These are phyloP conservation scores for Dufourea novaeangliae DNA, from an alignment of 1,140 invertebrate genomes.

Conservation along the genomic window DNA sequence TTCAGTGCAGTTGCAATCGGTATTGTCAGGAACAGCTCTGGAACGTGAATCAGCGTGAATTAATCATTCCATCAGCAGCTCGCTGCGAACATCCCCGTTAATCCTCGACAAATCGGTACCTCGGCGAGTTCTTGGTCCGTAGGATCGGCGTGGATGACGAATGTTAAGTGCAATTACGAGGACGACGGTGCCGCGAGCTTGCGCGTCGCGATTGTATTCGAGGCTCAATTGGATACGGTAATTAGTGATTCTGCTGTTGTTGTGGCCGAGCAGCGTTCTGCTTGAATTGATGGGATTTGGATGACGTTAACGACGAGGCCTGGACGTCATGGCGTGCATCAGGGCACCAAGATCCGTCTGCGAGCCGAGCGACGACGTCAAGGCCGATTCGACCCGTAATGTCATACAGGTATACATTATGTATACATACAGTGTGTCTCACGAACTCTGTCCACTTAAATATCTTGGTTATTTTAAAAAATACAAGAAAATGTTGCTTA, in stretches of 20 bases:
- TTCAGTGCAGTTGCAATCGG: too few relatives aligned
- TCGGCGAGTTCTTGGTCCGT: neutral
- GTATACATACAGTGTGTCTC: too few relatives aligned
- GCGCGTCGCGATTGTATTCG: neutral
- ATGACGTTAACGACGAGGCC: constrained; percentile 55
- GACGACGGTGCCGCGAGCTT: neutral
- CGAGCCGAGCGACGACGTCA: constrained; percentile 77
- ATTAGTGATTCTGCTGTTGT: constrained; percentile 30
- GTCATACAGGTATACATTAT: constrained; percentile 79
- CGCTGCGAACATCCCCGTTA: constrained; percentile 11
- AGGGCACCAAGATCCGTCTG: constrained; percentile 77
- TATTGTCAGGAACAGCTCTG: too few relatives aligned
- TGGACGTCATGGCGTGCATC: constrained; percentile 77
- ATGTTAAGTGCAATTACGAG: constrained; percentile 31
- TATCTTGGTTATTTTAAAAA: too few relatives aligned
- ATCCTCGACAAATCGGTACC: constrained; percentile 5
- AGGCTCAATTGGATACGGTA: constrained; percentile 16
- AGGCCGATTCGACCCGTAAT: constrained; percentile 75
- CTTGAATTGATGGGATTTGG: constrained; percentile 43
- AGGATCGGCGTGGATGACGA: constrained; percentile 10
- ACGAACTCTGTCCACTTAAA: too few relatives aligned
- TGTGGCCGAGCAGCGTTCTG: neutral
- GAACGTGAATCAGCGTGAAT: too few relatives aligned
- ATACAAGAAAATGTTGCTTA: too few relatives aligned
- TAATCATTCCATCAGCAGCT: neutral